phyloP scores from a whole-genome alignment of 2,888 invertebrate genomes.

The Cryptus armator region DNA sequence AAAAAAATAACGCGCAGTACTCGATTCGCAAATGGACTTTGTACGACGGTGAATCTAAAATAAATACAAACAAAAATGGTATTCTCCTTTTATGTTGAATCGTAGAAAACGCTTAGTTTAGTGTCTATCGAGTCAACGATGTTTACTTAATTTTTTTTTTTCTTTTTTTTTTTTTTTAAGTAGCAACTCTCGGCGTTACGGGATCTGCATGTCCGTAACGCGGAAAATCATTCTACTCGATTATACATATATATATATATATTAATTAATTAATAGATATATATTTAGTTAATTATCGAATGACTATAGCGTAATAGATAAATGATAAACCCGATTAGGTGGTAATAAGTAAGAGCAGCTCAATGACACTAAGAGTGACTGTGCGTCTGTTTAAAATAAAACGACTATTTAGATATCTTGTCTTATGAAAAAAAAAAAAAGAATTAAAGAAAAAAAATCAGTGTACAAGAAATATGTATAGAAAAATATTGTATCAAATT shows the following conservation, averaged over 20 bases:
- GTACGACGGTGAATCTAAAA: slow-evolving; percentile 40
- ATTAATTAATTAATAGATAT: slow-evolving; percentile 59
- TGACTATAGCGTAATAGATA: slow-evolving; percentile 75
- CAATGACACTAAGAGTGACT: slow-evolving; percentile 82
- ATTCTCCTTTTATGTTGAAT: slow-evolving; percentile 64
- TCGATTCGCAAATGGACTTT: slow-evolving; percentile 38
- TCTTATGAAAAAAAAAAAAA: slow-evolving; percentile 70
- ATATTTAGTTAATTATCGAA: slow-evolving; percentile 76
- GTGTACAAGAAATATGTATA: slow-evolving; percentile 80
- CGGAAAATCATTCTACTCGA: slow-evolving; percentile 59
- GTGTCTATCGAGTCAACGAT: slow-evolving; percentile 44
- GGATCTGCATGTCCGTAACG: slow-evolving; percentile 53
- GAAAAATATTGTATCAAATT: slow-evolving; percentile 76
- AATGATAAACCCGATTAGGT: slow-evolving; percentile 76
- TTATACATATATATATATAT: slow-evolving; percentile 61
- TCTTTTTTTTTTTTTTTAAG: slow-evolving; percentile 20
- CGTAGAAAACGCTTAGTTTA: slow-evolving; percentile 57
- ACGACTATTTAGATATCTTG: slow-evolving; percentile 78
- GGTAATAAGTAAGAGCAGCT: slow-evolving; percentile 80
- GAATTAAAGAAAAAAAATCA: slow-evolving; percentile 70
- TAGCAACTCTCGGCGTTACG: slow-evolving; percentile 60
- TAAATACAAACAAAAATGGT: slow-evolving; percentile 30
- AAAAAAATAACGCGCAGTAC: slow-evolving; percentile 36
- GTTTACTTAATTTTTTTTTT: slow-evolving; percentile 21
- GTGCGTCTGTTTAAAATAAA: slow-evolving; percentile 78